phyloP scores from a whole-genome alignment of 2,888 invertebrate genomes.

The Myopa testacea region DNA sequence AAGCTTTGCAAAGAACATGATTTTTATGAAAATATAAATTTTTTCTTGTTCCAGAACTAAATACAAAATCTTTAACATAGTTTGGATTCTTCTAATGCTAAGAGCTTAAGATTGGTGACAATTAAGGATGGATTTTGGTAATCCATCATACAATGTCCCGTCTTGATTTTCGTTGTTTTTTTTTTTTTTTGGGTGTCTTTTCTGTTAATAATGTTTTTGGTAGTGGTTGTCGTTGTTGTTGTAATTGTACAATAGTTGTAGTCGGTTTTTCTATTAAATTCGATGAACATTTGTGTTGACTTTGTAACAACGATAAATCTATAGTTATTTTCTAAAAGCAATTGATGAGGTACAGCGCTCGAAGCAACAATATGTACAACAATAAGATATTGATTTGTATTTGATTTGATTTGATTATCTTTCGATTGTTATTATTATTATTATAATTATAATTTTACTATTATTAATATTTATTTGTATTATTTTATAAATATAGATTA shows the following conservation, averaged over 20 bases:
- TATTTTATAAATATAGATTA: too few relatives aligned
- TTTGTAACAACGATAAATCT: constrained; percentile 39
- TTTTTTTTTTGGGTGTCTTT: neutral
- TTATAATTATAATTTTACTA: constrained; percentile 5
- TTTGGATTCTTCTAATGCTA: too few relatives aligned
- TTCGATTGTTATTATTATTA: constrained; percentile 2
- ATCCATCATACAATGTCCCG: too few relatives aligned
- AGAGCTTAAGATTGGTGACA: too few relatives aligned
- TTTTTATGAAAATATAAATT: too few relatives aligned
- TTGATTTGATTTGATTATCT: constrained; percentile 9
- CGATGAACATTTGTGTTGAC: neutral
- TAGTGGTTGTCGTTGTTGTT: neutral
- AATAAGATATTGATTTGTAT: constrained; percentile 35
- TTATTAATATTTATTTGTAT: neutral
- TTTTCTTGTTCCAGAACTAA: too few relatives aligned
- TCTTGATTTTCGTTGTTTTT: neutral
- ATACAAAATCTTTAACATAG: too few relatives aligned
- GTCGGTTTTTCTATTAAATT: neutral
- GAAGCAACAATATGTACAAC: constrained; percentile 43
- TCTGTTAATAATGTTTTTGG: neutral
- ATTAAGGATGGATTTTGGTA: too few relatives aligned
- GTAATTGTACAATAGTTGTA: too few relatives aligned
- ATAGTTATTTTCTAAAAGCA: constrained; percentile 41
- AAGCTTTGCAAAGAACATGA: too few relatives aligned
- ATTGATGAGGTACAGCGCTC: constrained; percentile 43